Conservation (phyloP, 2,888 invertebrate species). For the Leucophenga montana region DNA sequence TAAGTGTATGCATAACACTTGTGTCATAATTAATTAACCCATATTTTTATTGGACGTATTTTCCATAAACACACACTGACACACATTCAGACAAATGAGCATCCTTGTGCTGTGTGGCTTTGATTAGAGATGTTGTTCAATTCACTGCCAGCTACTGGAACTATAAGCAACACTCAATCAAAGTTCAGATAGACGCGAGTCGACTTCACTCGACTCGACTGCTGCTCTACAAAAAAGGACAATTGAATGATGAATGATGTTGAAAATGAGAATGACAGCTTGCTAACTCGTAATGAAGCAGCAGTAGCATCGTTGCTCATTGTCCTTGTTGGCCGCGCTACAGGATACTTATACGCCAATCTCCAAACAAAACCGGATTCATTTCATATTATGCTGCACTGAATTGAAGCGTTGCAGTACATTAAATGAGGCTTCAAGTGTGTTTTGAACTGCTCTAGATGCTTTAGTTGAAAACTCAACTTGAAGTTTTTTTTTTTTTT, state of each 20-base stretch:
- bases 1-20: background rate
- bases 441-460: too few relatives aligned
- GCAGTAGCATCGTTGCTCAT: conserved; percentile 42
- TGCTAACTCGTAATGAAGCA: background rate
- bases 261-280: conserved; percentile 16
- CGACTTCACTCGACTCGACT: background rate
- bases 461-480: too few relatives aligned
- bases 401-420: too few relatives aligned
- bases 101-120: conserved; percentile 5
- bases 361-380: too few relatives aligned
- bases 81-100: conserved; percentile 3
- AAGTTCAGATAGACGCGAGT: too few relatives aligned
- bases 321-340: conserved; percentile 18
- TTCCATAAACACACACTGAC: background rate
- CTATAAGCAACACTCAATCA: background rate
- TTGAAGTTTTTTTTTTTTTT: too few relatives aligned
- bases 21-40: conserved; percentile 1
- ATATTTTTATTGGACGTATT: conserved; percentile 1
- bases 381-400: too few relatives aligned
- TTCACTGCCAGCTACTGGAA: background rate
- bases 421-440: too few relatives aligned
- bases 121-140: too few relatives aligned
- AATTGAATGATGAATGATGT: conserved; percentile 18
- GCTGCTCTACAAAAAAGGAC: conserved; percentile 6
- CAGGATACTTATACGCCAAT: too few relatives aligned